Base-by-base conservation (phyloP, 1,140 invertebrate genomes). In the Marisa cornuarietis region DNA sequence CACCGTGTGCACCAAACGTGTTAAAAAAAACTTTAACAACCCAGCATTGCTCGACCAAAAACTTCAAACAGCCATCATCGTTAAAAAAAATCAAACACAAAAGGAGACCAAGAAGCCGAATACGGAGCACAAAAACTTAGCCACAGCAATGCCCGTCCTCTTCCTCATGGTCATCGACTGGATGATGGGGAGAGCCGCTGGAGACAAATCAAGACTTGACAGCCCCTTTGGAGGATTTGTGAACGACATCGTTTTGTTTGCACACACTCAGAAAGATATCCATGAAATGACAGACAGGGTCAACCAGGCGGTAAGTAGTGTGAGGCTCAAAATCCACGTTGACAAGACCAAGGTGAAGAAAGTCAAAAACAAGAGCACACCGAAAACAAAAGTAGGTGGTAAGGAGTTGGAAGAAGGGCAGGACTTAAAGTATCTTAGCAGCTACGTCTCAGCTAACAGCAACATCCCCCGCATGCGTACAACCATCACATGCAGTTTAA, bases 91-190 rank as follows among this genome's bases (percentile, higher is more conserved):
- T 42, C 31, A 42, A 42, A 42, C 31, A 42, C 2, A 42, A 42
- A 42, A 42, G 31, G 6, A 42, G 31, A 6, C 3, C 6, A 1
- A 42, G 31, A 42, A 42, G 31, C 31, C 31, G 31, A 42, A 42
- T 42, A 42, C 31, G 6, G 31, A 42, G 31, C 31, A 42, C 31
- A 42, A 42, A 42, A 2, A 42, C 31, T 42, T 42, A 6, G 31
- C 31, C 31, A 63, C 83, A 86, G 65, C 82, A 81, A 69, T 85
- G 81, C 77, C 82, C 24, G 83, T 83, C 71, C 49, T 74, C 69
- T 22, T 84, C 49, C 75, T 72, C 24, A 85, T 84, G 58, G 82
- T 72, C 24, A 85, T 84, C 65, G 82, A 84, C 65, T 86, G 82
- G 78, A 71, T 83, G 20, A 80, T 82, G 81, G 79, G 76, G 52